A percentile compares a stretch with the other conserved stretches of the same genome.
These are phyloP conservation scores for Agapornis roseicollis DNA, from an alignment of 2,113 vertebrate genomes.

Conservation along the genomic window DNA sequence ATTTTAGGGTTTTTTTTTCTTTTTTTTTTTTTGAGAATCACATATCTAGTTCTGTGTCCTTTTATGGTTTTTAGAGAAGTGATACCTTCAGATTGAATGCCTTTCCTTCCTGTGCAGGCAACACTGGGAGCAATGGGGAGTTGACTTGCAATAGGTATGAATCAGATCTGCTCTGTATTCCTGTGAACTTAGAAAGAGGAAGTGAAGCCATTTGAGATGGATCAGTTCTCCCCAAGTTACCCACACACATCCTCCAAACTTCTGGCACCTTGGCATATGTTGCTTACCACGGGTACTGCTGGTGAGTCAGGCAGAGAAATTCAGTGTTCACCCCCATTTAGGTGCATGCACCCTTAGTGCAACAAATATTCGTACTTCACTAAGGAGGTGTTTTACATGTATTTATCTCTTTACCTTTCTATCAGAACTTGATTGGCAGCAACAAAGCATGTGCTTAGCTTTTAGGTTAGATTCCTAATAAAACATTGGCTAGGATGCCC, in stretches of 20 bases:
- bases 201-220: neutral
- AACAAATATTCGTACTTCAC: neutral
- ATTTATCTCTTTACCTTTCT: neutral
- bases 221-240: neutral
- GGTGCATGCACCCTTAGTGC: neutral
- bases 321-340: neutral
- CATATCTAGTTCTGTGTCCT: neutral
- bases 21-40: neutral
- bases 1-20: neutral
- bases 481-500: neutral
- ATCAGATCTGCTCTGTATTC: neutral
- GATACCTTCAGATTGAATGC: neutral
- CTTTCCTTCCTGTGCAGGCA: neutral
- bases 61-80: neutral
- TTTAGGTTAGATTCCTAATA: neutral
- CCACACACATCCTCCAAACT: neutral
- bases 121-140: neutral
- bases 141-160: neutral
- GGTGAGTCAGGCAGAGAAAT: neutral
- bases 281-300: neutral
- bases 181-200: neutral
- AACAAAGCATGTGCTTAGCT: neutral
- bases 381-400: neutral
- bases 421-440: neutral
- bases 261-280: neutral